These are phyloP conservation scores for Gracilinanus agilis DNA, from an alignment of 2,113 vertebrate species.

Conservation along the genomic window DNA sequence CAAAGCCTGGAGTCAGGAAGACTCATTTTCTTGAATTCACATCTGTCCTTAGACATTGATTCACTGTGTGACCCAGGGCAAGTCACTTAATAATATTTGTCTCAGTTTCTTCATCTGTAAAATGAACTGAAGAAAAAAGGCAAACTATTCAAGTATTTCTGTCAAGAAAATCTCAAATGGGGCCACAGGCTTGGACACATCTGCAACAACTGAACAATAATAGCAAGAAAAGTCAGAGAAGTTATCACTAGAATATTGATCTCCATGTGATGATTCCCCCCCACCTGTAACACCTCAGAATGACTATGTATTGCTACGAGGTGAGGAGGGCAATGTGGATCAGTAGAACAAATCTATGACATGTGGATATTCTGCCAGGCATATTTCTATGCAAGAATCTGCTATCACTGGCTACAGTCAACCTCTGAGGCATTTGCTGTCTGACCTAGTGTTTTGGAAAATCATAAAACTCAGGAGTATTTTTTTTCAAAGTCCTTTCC, in stretches of 20 bases:
- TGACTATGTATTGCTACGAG: not conserved
- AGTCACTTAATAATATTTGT: no score
- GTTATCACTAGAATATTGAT: not conserved
- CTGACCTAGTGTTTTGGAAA: not conserved
- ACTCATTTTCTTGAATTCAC: no score
- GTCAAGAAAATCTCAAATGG: no score
- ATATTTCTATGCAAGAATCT: not conserved
- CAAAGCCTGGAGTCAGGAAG: no score
- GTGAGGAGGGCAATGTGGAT: not conserved
- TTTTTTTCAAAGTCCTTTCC: conserved; percentile 14
- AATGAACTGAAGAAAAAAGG: no score
- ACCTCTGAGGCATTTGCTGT: not conserved
- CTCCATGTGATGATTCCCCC: not conserved
- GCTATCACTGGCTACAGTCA: not conserved
- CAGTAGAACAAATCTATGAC: not conserved
- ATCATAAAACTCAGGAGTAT: not conserved
- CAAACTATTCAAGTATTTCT: no score
- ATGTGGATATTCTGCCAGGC: not conserved
- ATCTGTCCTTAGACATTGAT: no score
- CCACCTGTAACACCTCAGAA: not conserved
- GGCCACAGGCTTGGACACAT: no score
- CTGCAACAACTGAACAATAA: no score
- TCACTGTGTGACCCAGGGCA: no score
- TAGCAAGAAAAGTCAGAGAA: not conserved
- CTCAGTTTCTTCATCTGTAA: no score